Evolutionary conservation across 1,140 invertebrate genomes (phyloP).

Genomic region (Dreissena polymorpha): DNA sequence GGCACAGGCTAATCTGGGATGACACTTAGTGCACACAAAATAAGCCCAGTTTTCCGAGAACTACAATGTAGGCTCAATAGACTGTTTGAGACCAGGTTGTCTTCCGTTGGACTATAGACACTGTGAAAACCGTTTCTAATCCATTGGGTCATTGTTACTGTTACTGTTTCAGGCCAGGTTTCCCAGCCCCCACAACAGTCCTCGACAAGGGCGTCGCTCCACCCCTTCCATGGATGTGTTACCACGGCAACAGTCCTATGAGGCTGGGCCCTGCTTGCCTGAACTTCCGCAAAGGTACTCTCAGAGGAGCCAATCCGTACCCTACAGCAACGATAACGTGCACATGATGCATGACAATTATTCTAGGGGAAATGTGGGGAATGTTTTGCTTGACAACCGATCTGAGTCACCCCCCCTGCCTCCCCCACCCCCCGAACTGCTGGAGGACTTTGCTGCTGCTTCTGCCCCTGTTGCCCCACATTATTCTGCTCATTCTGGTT

Average conservation of each 20-base stretch:
- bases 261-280: background rate
- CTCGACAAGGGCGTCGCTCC: conserved; percentile 34
- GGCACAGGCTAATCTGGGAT: no score
- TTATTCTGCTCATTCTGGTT: background rate
- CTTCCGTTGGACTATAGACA: no score
- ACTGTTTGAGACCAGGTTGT: no score
- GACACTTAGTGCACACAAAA: no score
- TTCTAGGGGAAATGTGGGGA: background rate
- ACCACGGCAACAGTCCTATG: background rate
- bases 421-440: conserved; percentile 50
- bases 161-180: background rate
- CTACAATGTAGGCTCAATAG: no score
- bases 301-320: conserved; percentile 37
- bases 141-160: no score
- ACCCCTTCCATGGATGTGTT: background rate
- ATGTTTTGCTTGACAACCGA: background rate
- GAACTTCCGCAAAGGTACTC: conserved; percentile 11
- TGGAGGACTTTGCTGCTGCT: background rate
- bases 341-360: background rate
- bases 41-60: no score
- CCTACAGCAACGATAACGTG: conserved; percentile 15
- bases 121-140: no score
- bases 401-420: conserved; percentile 44
- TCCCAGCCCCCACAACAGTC: conserved; percentile 35
- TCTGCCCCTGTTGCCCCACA: background rate